Evolutionary conservation across 2,797 vertebrate species (phyloP).

Genomic region (Salmo trutta): DNA sequence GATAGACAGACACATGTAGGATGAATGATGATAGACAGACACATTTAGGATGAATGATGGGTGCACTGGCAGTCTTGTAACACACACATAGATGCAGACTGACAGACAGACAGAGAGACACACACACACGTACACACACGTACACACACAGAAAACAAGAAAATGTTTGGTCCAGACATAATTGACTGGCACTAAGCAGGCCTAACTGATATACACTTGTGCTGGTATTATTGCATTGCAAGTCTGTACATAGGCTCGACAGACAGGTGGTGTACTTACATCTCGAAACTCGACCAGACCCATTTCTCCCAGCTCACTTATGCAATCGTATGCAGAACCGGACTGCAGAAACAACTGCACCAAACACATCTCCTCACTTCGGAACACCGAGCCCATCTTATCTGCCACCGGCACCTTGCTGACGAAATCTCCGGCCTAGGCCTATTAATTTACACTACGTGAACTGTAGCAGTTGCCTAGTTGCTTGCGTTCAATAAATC

Average conservation of each 20-base stretch:
- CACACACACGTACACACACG: slow-evolving; percentile 9
- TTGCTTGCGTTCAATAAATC: too few species aligned
- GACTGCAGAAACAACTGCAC: slow-evolving; percentile 96
- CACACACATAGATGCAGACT: slow-evolving; percentile 10
- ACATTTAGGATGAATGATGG: not conserved
- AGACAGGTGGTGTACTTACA: slow-evolving; percentile 79
- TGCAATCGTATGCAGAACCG: slow-evolving; percentile 95
- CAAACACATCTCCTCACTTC: slow-evolving; percentile 95
- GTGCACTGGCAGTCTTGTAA: not conserved
- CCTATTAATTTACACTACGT: slow-evolving; percentile 27
- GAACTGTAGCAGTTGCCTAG: slow-evolving; percentile 13
- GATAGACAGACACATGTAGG: too few species aligned
- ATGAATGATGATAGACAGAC: not conserved
- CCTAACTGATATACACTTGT: not conserved
- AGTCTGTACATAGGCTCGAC: too few species aligned
- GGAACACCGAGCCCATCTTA: slow-evolving; percentile 88
- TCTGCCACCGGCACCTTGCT: slow-evolving; percentile 49
- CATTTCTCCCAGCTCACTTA: slow-evolving; percentile 92
- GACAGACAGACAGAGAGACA: slow-evolving; percentile 21
- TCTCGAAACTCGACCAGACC: slow-evolving; percentile 97
- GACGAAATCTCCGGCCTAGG: slow-evolving; percentile 32
- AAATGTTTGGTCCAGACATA: not conserved
- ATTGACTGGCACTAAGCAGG: not conserved
- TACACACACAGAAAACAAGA: not conserved
- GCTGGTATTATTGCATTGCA: slow-evolving; percentile 5